Base-by-base conservation (phyloP, 1,140 invertebrate genomes). In the Drosophila chauvacae region DNA sequence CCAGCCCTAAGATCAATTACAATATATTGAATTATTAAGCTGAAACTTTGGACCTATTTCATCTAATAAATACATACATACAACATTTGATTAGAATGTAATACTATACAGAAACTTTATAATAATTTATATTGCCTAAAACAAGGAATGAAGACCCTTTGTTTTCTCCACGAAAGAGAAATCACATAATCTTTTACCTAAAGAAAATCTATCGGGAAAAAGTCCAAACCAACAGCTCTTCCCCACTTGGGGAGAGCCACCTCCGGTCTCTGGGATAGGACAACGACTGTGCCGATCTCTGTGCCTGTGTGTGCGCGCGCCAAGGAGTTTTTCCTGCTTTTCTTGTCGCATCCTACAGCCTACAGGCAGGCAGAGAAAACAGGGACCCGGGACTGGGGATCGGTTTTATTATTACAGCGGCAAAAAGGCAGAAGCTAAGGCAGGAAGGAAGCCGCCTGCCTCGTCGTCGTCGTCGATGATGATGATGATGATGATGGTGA, bases 311-410 rank as follows among this genome's bases (percentile, higher is more conserved):
- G 81, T 60, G 61, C 58, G 80, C 13, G 42, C 61, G 75, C 77
- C 84, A 88, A 88, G 84, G 84, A 88, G 84, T 90, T 88, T 88
- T 88, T 88, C 84, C 84, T 88, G 84, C 84, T 88, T 88, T 88
- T 88, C 85, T 88, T 87, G 84, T 88, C 58, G 77, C 80, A 84
- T 87, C 83, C 83, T 87, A 85, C 81, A 70, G 73, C 76, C 72
- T 44, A 57, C 41, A 53, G 57, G 57, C 62, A 33, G 62, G 23
- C 55, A 53, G 41, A 37, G 26, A 69, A 44, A 44, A 68, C 58
- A 57, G 62, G 41, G 30, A 51, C 45, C 44, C 18, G 55, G 45
- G 30, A 45, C 39, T 51, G 41, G 48, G 57, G 66, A 70, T 84
- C 62, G 72, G 56, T 77, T 74, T 84, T 84, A 77, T 88, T 88